A percentile compares a stretch with the other conserved stretches of the same genome.
phyloP scores from a whole-genome alignment of 2,888 invertebrate genomes.

The Ethmia dodecea region DNA sequence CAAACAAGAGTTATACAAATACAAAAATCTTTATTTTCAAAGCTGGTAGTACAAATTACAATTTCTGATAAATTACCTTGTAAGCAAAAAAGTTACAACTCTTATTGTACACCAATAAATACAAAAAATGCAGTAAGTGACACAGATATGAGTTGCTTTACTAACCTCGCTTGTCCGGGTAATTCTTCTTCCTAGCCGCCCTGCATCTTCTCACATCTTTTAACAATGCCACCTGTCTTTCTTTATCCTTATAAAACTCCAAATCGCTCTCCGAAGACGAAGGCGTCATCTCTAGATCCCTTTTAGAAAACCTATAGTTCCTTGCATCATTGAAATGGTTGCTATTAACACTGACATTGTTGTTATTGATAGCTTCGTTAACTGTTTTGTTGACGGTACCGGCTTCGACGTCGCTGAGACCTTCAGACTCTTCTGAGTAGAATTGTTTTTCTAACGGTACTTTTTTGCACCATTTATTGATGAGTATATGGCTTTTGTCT shows the following conservation, averaged over 20 bases:
- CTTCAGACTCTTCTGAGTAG: conserved; percentile 25
- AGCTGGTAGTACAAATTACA: too few species aligned
- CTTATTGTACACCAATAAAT: too few species aligned
- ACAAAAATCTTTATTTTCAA: too few species aligned
- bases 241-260: conserved; percentile 30
- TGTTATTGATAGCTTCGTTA: conserved; percentile 24
- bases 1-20: too few species aligned
- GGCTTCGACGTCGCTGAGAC: conserved; percentile 31
- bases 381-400: conserved; percentile 25
- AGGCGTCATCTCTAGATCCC: conserved; percentile 47
- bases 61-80: too few species aligned
- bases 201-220: conserved; percentile 53
- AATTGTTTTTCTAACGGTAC: conserved; percentile 10
- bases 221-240: conserved; percentile 35
- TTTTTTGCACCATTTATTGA: conserved; percentile 45
- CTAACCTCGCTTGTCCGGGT: conserved; percentile 24
- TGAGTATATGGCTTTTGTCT: conserved; percentile 20
- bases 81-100: too few species aligned
- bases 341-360: too few species aligned
- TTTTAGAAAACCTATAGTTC: conserved; percentile 35
- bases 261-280: conserved; percentile 57
- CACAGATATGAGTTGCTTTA: too few species aligned
- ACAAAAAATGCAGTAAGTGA: too few species aligned
- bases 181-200: conserved; percentile 48
- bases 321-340: too few species aligned